Percentiles rank a stretch among this genome's conserved stretches.
These are phyloP conservation scores for Luperina testacea DNA, from an alignment of 2,888 invertebrate genomes.

Conservation along the genomic window DNA sequence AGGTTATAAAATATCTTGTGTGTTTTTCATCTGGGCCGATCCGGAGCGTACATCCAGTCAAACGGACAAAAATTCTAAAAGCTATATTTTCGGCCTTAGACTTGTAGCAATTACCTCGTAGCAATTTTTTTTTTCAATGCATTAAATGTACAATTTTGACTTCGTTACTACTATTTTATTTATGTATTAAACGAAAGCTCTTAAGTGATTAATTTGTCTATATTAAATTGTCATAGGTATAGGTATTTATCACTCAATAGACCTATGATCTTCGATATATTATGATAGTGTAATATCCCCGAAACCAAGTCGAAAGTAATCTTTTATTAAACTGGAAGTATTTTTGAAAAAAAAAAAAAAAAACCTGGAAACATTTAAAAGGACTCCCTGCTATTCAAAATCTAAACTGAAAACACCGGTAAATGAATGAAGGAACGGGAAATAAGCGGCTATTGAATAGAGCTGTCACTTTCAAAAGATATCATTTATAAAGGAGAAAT, in stretches of 20 bases:
- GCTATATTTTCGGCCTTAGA: too few species aligned
- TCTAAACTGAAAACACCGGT: conserved; percentile 2
- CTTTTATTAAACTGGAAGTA: neutral
- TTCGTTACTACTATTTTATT: too few species aligned
- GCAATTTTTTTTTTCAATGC: too few species aligned
- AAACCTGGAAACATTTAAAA: neutral
- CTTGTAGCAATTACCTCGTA: too few species aligned
- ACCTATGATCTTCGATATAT: neutral
- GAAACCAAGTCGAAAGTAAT: neutral
- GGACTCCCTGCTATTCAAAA: conserved; percentile 7
- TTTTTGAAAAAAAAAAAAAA: neutral
- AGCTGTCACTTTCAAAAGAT: conserved; percentile 48
- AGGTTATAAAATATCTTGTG: too few species aligned
- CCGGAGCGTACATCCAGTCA: too few species aligned
- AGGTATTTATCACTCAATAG: neutral
- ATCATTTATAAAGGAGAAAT: conserved; percentile 1
- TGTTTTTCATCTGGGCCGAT: too few species aligned
- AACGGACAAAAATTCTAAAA: too few species aligned
- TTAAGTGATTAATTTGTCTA: neutral
- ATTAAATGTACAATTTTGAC: too few species aligned
- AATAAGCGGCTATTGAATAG: conserved; percentile 37
- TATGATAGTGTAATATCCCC: neutral
- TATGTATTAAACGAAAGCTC: too few species aligned
- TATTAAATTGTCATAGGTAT: neutral
- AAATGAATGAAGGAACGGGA: conserved; percentile 34